Percentiles rank a stretch among this genome's conserved stretches.
These are phyloP conservation scores for Petrocephalus sullivani DNA, from an alignment of 2,797 vertebrate species.

Conservation along the genomic window DNA sequence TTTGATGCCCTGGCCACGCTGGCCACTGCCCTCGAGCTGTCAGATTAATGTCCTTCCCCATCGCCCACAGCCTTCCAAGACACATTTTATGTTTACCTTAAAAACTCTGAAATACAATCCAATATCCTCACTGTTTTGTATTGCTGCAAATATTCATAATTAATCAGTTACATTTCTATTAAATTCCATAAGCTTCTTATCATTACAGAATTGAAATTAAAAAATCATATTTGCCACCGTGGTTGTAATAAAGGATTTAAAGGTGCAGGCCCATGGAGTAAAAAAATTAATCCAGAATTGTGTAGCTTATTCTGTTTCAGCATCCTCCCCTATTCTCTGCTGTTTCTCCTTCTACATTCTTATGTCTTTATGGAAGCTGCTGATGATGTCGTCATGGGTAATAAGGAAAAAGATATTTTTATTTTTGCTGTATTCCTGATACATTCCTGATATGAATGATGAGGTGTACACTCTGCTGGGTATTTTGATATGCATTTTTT, in stretches of 20 bases:
- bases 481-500: not conserved
- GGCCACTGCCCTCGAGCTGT: slow-evolving; percentile 41
- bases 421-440: not conserved
- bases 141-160: slow-evolving; percentile 62
- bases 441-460: not conserved
- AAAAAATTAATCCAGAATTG: slow-evolving; percentile 46
- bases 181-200: slow-evolving; percentile 61
- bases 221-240: slow-evolving; percentile 25
- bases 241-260: slow-evolving; percentile 46
- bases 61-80: slow-evolving; percentile 45
- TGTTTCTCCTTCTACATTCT: slow-evolving; percentile 20
- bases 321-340: slow-evolving; percentile 2
- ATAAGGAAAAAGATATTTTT: not conserved
- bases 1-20: slow-evolving; percentile 36
- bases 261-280: slow-evolving; percentile 46
- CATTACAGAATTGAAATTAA: slow-evolving; percentile 43
- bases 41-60: slow-evolving; percentile 14
- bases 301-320: slow-evolving; percentile 36
- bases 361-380: slow-evolving; percentile 19
- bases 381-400: not conserved
- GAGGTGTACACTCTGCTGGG: not conserved
- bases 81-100: slow-evolving; percentile 64
- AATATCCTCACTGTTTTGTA: slow-evolving; percentile 53
- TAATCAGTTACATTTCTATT: slow-evolving; percentile 60
- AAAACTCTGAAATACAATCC: slow-evolving; percentile 59